phyloP scores from a whole-genome alignment of 2,888 invertebrate genomes.

The Entomobrya proxima region DNA sequence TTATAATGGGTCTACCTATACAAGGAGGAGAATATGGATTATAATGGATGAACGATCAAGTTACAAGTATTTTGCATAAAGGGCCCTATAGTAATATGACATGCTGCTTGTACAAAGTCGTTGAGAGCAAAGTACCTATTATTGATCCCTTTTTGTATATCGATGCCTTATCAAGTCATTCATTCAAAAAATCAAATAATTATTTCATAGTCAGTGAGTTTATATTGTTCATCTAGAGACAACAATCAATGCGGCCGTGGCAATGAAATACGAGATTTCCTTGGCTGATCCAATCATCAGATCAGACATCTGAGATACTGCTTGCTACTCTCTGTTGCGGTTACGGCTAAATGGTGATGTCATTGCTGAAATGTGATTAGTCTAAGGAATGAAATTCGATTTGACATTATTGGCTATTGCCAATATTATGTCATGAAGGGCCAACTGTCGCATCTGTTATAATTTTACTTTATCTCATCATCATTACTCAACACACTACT shows the following conservation, averaged over 20 bases:
- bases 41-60: too few species aligned
- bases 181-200: conserved; percentile 25
- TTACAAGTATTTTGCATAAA: too few species aligned
- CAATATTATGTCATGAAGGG: conserved; percentile 38
- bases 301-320: conserved; percentile 7
- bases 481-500: conserved; percentile 4
- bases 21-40: too few species aligned
- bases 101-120: too few species aligned
- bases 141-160: background rate
- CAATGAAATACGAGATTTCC: conserved; percentile 64
- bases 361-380: conserved; percentile 37
- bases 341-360: background rate
- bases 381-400: background rate
- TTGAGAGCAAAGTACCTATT: too few species aligned
- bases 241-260: conserved; percentile 44
- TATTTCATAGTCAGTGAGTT: conserved; percentile 7
- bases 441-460: background rate
- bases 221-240: conserved; percentile 8
- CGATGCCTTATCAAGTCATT: conserved; percentile 27
- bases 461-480: conserved; percentile 29
- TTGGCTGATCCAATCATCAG: conserved; percentile 51
- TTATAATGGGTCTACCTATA: too few species aligned
- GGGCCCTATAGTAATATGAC: too few species aligned
- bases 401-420: conserved; percentile 17
- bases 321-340: background rate